Conservation (phyloP, 2,797 vertebrate species). For the Fistularia tabacaria region DNA sequence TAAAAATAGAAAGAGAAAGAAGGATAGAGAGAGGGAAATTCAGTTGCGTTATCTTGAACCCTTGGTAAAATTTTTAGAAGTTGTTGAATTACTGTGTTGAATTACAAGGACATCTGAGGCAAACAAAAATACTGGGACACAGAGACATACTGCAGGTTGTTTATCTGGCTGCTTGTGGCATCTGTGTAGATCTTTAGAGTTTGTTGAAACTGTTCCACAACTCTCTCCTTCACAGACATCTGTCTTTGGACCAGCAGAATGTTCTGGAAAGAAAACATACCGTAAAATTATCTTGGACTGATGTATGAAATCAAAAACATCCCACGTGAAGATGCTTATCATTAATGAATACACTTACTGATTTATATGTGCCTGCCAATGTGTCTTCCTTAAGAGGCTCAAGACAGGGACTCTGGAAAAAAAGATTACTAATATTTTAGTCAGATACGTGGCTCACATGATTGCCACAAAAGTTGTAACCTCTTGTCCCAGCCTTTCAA, state of each 20-base stretch:
- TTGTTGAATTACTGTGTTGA: background rate
- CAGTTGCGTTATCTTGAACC: conserved; percentile 11
- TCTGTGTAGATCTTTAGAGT: conserved; percentile 84
- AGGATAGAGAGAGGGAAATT: background rate
- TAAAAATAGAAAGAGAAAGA: conserved; percentile 37
- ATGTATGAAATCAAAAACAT: background rate
- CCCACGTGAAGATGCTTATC: background rate
- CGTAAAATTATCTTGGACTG: background rate
- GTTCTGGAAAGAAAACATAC: conserved; percentile 68
- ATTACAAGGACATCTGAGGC: conserved; percentile 16
- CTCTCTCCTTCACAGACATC: conserved; percentile 81
- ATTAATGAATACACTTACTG: conserved; percentile 70
- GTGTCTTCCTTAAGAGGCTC: conserved; percentile 85
- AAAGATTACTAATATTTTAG: conserved; percentile 34
- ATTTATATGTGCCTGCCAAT: conserved; percentile 74
- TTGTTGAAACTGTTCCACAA: conserved; percentile 79
- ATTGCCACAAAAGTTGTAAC: conserved; percentile 4
- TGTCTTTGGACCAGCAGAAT: conserved; percentile 89
- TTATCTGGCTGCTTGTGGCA: conserved; percentile 77
- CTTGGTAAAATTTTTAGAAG: conserved; percentile 20
- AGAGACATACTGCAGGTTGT: conserved; percentile 83
- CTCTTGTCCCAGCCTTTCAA: conserved; percentile 17
- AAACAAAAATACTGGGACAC: conserved; percentile 14
- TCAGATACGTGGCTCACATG: conserved; percentile 2
- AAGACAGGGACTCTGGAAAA: conserved; percentile 81